Base-by-base conservation (phyloP, 2,888 invertebrate genomes). In the Drosophila neutralis region DNA sequence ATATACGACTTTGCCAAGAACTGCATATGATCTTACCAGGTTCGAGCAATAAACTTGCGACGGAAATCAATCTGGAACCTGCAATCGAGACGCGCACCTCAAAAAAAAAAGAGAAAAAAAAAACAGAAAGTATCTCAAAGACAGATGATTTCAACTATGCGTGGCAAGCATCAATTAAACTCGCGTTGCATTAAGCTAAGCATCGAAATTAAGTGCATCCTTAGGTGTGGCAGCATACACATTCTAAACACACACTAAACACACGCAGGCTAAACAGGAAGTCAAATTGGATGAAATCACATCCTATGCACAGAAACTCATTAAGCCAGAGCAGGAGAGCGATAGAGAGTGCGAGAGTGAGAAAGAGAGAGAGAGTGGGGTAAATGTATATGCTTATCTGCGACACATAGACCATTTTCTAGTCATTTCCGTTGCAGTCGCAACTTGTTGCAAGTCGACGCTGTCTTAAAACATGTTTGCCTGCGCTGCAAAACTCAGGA, bases 381-480 rank as follows among this genome's bases (percentile, higher is more conserved):
- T 5, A 49, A n/a, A 40, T 36, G 38, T 68, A 57, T 73, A 24
- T 29, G 29, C 57, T 77, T 78, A 65, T 57, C 59, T 57, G 52
- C 54, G 78, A 64, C 61, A 24, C 62, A 40, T 53, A 71, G 57
- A 72, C 73, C 31, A 35, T 57, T 73, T 68, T 84, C 82, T 69
- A 74, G 82, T 58, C 72, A 89, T 89, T 84, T 84, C 89, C 84
- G 84, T 64, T 79, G 82, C 40, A 31, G 57, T n/a, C 15, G 70
- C 73, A 76, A 77, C 71, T 76, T 65, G 83, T 82, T 73, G 86
- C 73, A 49, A 66, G 75, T 59, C 10, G 63, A 49, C 29, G 35
- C 2, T 29, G 60, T 38, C 38, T 61, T 51, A 33, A 74, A 84
- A 84, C 89, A 73, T 83, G 84, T 85, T 89, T 77, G 67, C 52